Base-by-base conservation (phyloP, 1,140 invertebrate genomes). In the Cotesia glomerata region DNA sequence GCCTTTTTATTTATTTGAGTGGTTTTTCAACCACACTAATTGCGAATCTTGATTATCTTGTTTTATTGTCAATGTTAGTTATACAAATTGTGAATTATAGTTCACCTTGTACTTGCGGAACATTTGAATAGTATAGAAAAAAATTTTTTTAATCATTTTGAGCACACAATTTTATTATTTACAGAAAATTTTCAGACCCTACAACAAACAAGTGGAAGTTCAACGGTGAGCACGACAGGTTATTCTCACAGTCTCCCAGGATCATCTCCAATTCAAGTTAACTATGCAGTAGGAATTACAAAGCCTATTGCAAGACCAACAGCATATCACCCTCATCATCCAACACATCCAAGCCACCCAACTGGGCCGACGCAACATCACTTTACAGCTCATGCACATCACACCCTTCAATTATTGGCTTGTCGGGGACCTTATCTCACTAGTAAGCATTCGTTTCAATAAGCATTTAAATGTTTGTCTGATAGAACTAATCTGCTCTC, bases 271-370 rank as follows among this genome's bases (percentile, higher is more conserved):
- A 71, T 73, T 51, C 64, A 61, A 4, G 82, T 79, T 74, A 83
- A 77, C 67, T 87, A 86, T 68, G 13, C 54, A 39, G 65, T 45
- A 69, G 84, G 83, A 72, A 89, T 89, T 78, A 88, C 88, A 32
- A 90, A 89, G 74, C 89, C 88, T 9, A 90, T 89, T 74, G 88
- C 88, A 16, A 82, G 88, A 79, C 89, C 88, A 32, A 88, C 89
- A 11, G 86, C 87, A 16, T 87, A 86, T 81, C 85, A 86, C 73
- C 85, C 86, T 56, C 85, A 87, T 80, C 86, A 87, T 81, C 79
- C 80, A 69, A 76, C 82, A 63, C 82, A 82, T 75, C 80, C 80
- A 67, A 76, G 84, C 81, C 80, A 87, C 85, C 79, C 54, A 88
- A 85, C 81, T 18, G 71, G 84, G 78, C 83, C 85, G 70, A 76